Percentiles rank a stretch among this genome's conserved stretches.
These are phyloP conservation scores for Drosophila lini DNA, from an alignment of 1,140 invertebrate species.

Conservation along the genomic window DNA sequence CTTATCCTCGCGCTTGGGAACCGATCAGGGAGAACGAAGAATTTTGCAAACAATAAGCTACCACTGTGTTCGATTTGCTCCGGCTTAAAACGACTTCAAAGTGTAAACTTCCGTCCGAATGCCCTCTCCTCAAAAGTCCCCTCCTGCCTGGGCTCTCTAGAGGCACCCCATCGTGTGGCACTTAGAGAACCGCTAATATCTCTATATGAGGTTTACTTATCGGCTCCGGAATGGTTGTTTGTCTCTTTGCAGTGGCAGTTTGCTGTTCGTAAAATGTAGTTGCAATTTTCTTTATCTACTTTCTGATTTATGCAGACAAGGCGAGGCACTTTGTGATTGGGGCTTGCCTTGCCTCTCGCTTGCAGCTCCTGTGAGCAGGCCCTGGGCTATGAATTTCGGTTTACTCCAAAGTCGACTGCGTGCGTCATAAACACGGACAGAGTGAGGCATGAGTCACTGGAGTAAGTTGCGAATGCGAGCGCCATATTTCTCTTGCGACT, in stretches of 20 bases:
- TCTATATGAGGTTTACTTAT: slow-evolving; percentile 51
- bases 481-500: slow-evolving; percentile 37
- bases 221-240: slow-evolving; percentile 18
- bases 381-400: neutral
- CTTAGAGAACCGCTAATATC: slow-evolving; percentile 56
- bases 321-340: slow-evolving; percentile 33
- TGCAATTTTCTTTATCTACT: slow-evolving; percentile 69
- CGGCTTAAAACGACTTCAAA: neutral
- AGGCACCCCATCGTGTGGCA: slow-evolving; percentile 34
- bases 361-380: slow-evolving; percentile 23
- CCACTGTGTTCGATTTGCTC: slow-evolving; percentile 33
- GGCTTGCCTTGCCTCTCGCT: neutral
- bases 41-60: slow-evolving; percentile 18
- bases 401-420: slow-evolving; percentile 22
- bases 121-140: neutral
- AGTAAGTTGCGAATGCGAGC: slow-evolving; percentile 12
- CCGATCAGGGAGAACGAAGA: neutral
- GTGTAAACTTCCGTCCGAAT: slow-evolving; percentile 54
- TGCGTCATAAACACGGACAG: slow-evolving; percentile 41
- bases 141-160: neutral
- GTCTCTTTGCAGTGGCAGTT: slow-evolving; percentile 29
- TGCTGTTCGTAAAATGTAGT: slow-evolving; percentile 38
- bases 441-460: slow-evolving; percentile 47
- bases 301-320: slow-evolving; percentile 64
- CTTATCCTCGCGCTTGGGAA: neutral